Conservation (phyloP, 2,797 vertebrate species). For the Enteromius unitaeniatus region DNA sequence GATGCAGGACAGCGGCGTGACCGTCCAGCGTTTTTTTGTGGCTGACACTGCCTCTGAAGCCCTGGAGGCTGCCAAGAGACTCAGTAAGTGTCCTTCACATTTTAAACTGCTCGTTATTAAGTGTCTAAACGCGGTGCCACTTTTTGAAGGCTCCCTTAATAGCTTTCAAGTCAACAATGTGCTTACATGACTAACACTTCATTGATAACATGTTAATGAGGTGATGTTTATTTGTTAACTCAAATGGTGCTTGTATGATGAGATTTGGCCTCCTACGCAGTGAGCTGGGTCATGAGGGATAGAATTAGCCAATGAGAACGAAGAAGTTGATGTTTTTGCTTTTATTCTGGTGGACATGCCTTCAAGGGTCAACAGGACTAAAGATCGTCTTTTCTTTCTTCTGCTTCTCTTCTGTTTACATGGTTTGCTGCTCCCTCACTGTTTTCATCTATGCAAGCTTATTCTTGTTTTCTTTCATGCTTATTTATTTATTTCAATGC, state of each 20-base stretch:
- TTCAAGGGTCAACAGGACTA: constrained; percentile 57
- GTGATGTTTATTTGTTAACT: constrained; percentile 24
- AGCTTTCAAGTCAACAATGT: constrained; percentile 7
- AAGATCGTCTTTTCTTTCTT: constrained; percentile 40
- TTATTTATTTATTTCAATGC: constrained; percentile 2
- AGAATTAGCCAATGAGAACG: constrained; percentile 16
- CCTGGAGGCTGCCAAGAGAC: constrained; percentile 91
- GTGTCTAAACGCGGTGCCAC: not conserved
- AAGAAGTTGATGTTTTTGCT: constrained; percentile 9
- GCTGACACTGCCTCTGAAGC: constrained; percentile 88
- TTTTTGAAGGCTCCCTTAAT: constrained; percentile 10
- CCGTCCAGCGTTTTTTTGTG: constrained; percentile 96
- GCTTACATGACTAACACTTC: constrained; percentile 32
- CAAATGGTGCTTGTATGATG: not conserved
- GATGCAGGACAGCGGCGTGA: constrained; percentile 95
- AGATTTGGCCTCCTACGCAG: constrained; percentile 2
- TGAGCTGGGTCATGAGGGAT: not conserved
- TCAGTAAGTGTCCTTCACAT: constrained; percentile 84
- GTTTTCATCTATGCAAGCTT: constrained; percentile 65
- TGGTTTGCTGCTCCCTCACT: not conserved
- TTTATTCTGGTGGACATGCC: constrained; percentile 37
- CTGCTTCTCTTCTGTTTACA: constrained; percentile 6
- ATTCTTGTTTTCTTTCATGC: constrained; percentile 62
- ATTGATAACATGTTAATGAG: constrained; percentile 30
- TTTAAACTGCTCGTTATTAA: not conserved